phyloP scores from a whole-genome alignment of 2,888 invertebrate genomes.

The Phragmatobia fuliginosa region DNA sequence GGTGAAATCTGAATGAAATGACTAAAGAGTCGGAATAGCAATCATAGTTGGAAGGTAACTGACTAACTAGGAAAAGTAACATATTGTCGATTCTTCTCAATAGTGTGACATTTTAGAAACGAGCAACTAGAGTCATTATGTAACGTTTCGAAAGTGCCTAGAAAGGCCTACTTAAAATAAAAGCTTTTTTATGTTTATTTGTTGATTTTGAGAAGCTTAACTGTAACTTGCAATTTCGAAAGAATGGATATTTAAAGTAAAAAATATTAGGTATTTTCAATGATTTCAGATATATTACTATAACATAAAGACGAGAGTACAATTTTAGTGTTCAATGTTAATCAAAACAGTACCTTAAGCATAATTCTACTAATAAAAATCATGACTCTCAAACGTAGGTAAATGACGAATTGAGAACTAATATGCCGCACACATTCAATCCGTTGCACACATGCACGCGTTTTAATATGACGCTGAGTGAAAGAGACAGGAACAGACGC shows the following conservation, averaged over 20 bases:
- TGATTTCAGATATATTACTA: not conserved
- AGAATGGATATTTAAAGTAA: not conserved
- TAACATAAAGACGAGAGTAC: not conserved
- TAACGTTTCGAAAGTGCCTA: too few relatives aligned
- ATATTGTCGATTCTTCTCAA: too few relatives aligned
- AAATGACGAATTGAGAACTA: conserved; percentile 59
- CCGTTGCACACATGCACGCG: conserved; percentile 44
- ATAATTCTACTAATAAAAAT: conserved; percentile 33
- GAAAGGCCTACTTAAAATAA: too few relatives aligned
- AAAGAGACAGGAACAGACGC: conserved; percentile 63
- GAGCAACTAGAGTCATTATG: too few relatives aligned
- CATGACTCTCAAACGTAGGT: conserved; percentile 50
- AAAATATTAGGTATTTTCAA: not conserved
- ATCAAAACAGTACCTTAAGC: conserved; percentile 10
- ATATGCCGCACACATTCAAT: conserved; percentile 64
- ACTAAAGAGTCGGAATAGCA: too few relatives aligned
- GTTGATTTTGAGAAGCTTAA: too few relatives aligned
- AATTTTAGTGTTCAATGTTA: conserved; percentile 4
- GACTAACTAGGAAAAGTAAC: too few relatives aligned
- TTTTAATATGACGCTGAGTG: conserved; percentile 74
- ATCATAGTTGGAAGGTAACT: too few relatives aligned
- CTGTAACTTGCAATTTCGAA: not conserved
- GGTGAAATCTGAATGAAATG: not conserved
- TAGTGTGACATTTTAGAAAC: too few relatives aligned
- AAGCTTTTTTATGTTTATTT: too few relatives aligned